Conservation (phyloP, 2,113 vertebrate genomes). For the Labeo rohita region DNA sequence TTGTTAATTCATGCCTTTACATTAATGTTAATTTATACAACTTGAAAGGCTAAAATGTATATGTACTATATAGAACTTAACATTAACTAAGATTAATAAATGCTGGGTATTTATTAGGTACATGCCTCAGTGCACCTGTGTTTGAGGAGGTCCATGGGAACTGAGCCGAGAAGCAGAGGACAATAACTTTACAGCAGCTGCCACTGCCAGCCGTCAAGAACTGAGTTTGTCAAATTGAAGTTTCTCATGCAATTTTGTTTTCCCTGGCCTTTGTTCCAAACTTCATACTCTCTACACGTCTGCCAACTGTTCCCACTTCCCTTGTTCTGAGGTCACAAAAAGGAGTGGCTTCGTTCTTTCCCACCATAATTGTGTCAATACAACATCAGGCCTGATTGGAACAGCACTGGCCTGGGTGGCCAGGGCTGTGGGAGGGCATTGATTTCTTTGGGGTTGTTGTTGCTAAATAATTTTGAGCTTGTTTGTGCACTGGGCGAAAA, state of each 20-base stretch:
- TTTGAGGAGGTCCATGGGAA: constrained; percentile 22
- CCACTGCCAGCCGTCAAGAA: neutral
- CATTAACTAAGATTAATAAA: neutral
- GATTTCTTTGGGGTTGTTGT: constrained; percentile 36
- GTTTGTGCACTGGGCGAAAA: constrained; percentile 18
- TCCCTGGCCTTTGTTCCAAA: constrained; percentile 20
- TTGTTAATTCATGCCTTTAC: neutral
- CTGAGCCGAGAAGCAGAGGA: neutral
- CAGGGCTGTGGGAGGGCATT: constrained; percentile 31
- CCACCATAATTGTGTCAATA: constrained; percentile 56
- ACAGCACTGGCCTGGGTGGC: constrained; percentile 24
- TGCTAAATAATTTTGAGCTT: constrained; percentile 49
- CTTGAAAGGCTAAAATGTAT: neutral
- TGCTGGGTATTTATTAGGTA: neutral
- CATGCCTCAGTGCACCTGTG: neutral
- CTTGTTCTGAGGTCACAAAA: constrained; percentile 37
- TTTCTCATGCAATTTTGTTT: constrained; percentile 37
- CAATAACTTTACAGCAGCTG: neutral
- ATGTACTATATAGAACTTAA: neutral
- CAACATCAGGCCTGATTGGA: constrained; percentile 32
- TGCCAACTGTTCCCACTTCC: constrained; percentile 33
- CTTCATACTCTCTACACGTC: constrained; percentile 48
- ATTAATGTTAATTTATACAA: neutral
- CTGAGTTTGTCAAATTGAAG: neutral
- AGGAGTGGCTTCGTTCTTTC: constrained; percentile 46